These are phyloP conservation scores for Aromia moschata DNA, from an alignment of 2,888 invertebrate species.

Conservation along the genomic window DNA sequence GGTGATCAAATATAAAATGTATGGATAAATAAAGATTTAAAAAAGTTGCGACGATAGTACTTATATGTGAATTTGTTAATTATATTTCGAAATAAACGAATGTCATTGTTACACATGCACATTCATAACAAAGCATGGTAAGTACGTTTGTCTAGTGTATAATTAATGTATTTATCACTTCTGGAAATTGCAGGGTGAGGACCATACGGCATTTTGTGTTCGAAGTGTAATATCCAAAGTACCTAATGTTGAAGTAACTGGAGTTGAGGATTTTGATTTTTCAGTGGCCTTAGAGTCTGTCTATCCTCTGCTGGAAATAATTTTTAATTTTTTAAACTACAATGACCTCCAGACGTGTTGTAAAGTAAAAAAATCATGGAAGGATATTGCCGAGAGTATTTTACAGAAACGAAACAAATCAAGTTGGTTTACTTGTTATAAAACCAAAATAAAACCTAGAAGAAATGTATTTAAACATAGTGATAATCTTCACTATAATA, in stretches of 20 bases:
- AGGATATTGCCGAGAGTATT: conserved; percentile 43
- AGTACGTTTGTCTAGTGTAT: not conserved
- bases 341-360: conserved; percentile 48
- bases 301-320: conserved; percentile 52
- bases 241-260: conserved; percentile 35
- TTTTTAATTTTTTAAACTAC: conserved; percentile 51
- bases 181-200: conserved; percentile 1
- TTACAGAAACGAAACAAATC: conserved; percentile 45
- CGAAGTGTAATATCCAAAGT: conserved; percentile 37
- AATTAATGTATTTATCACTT: not conserved
- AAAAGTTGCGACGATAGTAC: too few species aligned
- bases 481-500: conserved; percentile 46
- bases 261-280: conserved; percentile 48
- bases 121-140: too few species aligned
- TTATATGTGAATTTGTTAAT: too few species aligned
- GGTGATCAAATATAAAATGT: too few species aligned
- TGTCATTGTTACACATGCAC: too few species aligned
- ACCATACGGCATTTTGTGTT: conserved; percentile 38
- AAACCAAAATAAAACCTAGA: conserved; percentile 29
- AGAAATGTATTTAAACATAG: conserved; percentile 43
- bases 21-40: too few species aligned
- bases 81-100: too few species aligned
- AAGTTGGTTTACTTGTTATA: conserved; percentile 52
- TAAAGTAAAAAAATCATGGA: conserved; percentile 51
- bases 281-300: conserved; percentile 49